Conservation (phyloP, 2,888 invertebrate genomes). For the Auanema freiburgensis region DNA sequence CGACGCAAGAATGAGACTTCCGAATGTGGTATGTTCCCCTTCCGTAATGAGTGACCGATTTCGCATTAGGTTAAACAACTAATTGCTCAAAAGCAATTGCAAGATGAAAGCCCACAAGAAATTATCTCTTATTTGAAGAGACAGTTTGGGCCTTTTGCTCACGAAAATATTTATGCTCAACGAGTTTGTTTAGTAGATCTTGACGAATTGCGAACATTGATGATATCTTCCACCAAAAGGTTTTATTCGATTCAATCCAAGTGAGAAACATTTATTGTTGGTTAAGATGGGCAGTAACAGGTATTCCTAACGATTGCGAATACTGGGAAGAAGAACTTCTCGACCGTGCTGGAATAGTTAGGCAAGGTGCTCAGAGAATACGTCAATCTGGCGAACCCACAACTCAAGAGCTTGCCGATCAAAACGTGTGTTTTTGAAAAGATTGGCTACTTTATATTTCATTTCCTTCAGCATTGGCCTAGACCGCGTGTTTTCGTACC, state of each 20-base stretch:
- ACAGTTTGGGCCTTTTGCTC: conserved; percentile 30
- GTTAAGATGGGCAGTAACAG: conserved; percentile 26
- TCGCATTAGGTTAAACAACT: conserved; percentile 31
- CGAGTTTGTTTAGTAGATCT: conserved; percentile 39
- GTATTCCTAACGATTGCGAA: conserved; percentile 34
- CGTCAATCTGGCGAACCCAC: conserved; percentile 23
- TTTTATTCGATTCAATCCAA: neutral
- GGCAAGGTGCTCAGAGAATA: conserved; percentile 26
- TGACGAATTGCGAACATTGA: conserved; percentile 38
- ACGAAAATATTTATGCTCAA: conserved; percentile 42
- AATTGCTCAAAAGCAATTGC: conserved; percentile 41
- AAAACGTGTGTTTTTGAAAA: conserved; percentile 18
- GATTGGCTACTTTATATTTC: conserved; percentile 4
- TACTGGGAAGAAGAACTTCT: conserved; percentile 48
- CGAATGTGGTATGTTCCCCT: conserved; percentile 24
- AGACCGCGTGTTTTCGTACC: conserved; percentile 34
- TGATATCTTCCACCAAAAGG: conserved; percentile 31
- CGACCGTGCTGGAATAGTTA: conserved; percentile 34
- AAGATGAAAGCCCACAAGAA: conserved; percentile 22
- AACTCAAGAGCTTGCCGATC: conserved; percentile 35
- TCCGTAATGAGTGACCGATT: neutral
- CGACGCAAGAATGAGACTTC: conserved; percentile 46
- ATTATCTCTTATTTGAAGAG: conserved; percentile 34
- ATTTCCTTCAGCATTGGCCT: conserved; percentile 33
- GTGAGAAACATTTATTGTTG: too few species aligned